Evolutionary conservation across 2,888 invertebrate genomes (phyloP), one percentile per base, ranked within the genome.

Genomic region (Venustoraphidia nigricollis): DNA sequence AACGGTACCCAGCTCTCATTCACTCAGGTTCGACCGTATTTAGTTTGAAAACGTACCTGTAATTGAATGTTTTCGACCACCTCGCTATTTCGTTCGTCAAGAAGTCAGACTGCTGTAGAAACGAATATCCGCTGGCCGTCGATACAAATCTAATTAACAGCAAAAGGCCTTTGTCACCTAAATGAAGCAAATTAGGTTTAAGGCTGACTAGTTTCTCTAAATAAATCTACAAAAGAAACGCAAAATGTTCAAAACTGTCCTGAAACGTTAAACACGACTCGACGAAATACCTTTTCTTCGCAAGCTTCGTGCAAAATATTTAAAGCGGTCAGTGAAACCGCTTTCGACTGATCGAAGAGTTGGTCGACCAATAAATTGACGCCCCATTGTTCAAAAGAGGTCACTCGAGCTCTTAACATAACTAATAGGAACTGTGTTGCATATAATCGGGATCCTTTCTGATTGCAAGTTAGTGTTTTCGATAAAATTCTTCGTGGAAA

Each of bases 301-400:
- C 89, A 89, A n/a, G 93, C 90, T 70, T 96, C 96, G 60, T 93
- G 89, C 41, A 96, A 70, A 49, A 86, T 83, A 54, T 81, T 77
- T 47, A 93, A 70, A 6, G 95, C 91, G 9, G 84, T 77, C 55
- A 86, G 71, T 9, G 83, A 81, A 34, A 96, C 86, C 38, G 82
- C 76, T 52, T 81, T 80, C 50, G 86, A 87, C 51, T 79, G 73
- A 63, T 97, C 97, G 55, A 82, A 81, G 36, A 96, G 72, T 67
- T 93, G 92, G 47, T 79, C 79, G 14, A 91, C 80, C 45, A 97
- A 71, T 59, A 92, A 69, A 54, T 85, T 82, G 51, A 96, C 75
- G 17, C 91, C 85, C 95, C 96, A 97, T 17, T 78, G 75, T 54
- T 81, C 79, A 66, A 89, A 87, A 57, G 83, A 79, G 1, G 77